Base-by-base conservation (phyloP, 2,888 invertebrate genomes). In the Synergus laeviventris region DNA sequence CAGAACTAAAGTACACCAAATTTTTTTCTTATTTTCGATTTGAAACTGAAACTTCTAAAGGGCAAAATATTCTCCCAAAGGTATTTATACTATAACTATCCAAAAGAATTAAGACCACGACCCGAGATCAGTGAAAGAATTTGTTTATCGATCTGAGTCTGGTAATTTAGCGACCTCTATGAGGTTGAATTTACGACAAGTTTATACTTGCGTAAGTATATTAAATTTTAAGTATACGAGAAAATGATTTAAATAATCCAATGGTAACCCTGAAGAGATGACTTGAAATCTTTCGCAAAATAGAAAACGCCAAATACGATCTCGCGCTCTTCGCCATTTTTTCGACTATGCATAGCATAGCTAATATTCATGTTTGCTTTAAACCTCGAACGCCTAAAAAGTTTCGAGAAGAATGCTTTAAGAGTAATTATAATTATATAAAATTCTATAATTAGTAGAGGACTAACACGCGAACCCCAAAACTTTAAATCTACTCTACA, bases 1-100 rank as follows among this genome's bases (percentile, higher is more conserved):
- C 89, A 90, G 77, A 90, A 90, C 81, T 90, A 88, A 86, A 81
- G 83, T 78, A 84, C 79, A 83, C 75, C 81, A 78, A 86, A 86
- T 83, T 83, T 84, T 84, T 85, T 86, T 85, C 84, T 83, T 83
- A 83, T 83, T 84, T 86, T 85, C 74, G 81, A 84, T 76, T 85
- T 84, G 74, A 86, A 84, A 81, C 79, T 78, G 77, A 82, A 85
- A 82, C 70, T 75, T 62, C 64, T 14, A 49, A 70, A n/a, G 70
- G 9, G 49, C 42, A 45, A 24, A 45, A 45, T 49, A n/a, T 18
- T 45, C n/a, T 64, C n/a, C 31, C 31, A 12, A 70, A 70, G 64
- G 78, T 74, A 74, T 81, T 82, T 80, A 76, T 85, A 80, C 78
- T 78, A 12, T 59, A 24, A 14, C 24, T 77, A 78, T 62, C 31